A percentile compares a stretch with the other conserved stretches of the same genome.
phyloP scores from a whole-genome alignment of 2,113 vertebrate genomes.

The Lipotes vexillifer region DNA sequence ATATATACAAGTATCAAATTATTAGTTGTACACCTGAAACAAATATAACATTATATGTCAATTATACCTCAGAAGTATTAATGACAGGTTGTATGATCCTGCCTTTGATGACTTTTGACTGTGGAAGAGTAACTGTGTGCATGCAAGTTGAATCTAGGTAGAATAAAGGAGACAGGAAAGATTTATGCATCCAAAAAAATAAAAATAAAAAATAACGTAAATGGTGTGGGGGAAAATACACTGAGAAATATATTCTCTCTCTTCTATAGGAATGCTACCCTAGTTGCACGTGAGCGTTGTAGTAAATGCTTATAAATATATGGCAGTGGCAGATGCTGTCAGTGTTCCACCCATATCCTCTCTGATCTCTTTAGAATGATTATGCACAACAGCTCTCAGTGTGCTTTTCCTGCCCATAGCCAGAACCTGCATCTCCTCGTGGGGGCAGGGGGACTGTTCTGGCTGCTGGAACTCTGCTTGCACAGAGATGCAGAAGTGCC shows the following conservation, averaged over 20 bases:
- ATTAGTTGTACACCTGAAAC: too few relatives aligned
- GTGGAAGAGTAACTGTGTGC: not conserved
- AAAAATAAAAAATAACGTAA: not conserved
- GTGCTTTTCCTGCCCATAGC: not conserved
- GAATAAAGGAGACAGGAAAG: not conserved
- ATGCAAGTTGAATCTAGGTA: not conserved
- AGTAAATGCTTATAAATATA: not conserved
- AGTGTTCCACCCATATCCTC: not conserved
- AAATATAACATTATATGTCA: too few relatives aligned
- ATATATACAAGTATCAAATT: too few relatives aligned
- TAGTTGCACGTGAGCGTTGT: not conserved
- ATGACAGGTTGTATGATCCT: not conserved
- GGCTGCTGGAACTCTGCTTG: not conserved
- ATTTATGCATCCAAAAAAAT: not conserved
- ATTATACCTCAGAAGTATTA: not conserved
- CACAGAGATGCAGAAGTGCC: not conserved
- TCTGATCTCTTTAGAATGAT: not conserved
- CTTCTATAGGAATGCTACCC: not conserved
- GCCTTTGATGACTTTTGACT: not conserved
- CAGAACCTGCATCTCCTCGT: not conserved
- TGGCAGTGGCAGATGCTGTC: not conserved
- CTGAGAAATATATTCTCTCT: not conserved
- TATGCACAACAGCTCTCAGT: not conserved
- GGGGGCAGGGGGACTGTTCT: not conserved
- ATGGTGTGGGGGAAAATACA: not conserved